Base-by-base conservation (phyloP, 2,113 vertebrate genomes). In the Dasyornis broadbenti region DNA sequence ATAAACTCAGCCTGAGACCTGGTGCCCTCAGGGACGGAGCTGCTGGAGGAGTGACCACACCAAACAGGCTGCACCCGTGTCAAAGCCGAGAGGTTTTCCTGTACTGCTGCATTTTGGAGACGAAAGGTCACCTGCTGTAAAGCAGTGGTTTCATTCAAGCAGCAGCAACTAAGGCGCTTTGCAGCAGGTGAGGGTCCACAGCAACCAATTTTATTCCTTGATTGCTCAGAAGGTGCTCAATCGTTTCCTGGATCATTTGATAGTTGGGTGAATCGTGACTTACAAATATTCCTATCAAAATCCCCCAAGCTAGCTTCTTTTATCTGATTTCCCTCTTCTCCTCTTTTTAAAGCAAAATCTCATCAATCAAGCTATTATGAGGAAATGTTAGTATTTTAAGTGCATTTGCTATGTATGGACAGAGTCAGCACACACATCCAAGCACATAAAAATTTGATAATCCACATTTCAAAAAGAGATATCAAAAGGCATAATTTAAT, bases 401-500 rank as follows among this genome's bases (percentile, higher is more conserved):
- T 59, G 72, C 86, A 92, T 96, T 97, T 96, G 81, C 91, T 93
- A 90, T 95, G 93, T 97, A 94, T 92, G 85, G 93, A 93, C 84
- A 89, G 94, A 96, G 89, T 77, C 85, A 71, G 89, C 82, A 89
- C 54, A 50, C 86, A 44, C 77, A 96, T 82, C 89, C 76, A 94
- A 96, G 79, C 78, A 69, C 96, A 96, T 97, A 68, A 97, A 97
- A 96, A 92, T 85, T 96, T 96, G 84, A 96, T 96, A 92, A 90
- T 65, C 70, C 76, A 35, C 70, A 82, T 95, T 94, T 90, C 5
- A 21, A 56, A 95, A 91, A 92, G 82, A 94, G 90, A 91, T 94
- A 97, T 97, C 95, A 97, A 97, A 97, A 95, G 80, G 96, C 96
- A 96, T 97, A 97, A 97, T 96, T 97, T 95, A 97, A 93, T 92